A percentile compares a stretch with the other conserved stretches of the same genome.
Evolutionary conservation across 2,888 invertebrate genomes (phyloP).

Genomic region (Himalopsyche anomala): DNA sequence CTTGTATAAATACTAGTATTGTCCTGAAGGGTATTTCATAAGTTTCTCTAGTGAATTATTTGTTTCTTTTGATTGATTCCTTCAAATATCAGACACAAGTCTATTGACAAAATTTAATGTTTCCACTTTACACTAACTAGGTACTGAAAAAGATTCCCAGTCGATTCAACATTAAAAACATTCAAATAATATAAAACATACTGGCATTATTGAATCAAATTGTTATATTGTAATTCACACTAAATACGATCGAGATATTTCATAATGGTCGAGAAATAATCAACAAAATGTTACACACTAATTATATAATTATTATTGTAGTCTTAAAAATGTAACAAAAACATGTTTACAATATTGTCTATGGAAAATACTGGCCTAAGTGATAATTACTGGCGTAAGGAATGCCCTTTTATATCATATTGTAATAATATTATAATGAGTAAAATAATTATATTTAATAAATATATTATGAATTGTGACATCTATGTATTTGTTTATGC

Average conservation of each 20-base stretch:
- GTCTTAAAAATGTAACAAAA: slow-evolving; percentile 30
- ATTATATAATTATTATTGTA: slow-evolving; percentile 15
- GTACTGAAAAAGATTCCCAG: too few relatives aligned
- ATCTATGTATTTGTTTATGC: slow-evolving; percentile 18
- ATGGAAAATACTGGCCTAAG: slow-evolving; percentile 45
- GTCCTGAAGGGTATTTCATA: too few relatives aligned
- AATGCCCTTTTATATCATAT: slow-evolving; percentile 29
- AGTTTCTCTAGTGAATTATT: too few relatives aligned
- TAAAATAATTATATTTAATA: slow-evolving; percentile 23
- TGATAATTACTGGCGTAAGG: slow-evolving; percentile 39
- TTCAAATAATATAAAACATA: slow-evolving; percentile 7
- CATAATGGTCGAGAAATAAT: slow-evolving; percentile 3
- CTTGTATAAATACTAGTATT: too few relatives aligned
- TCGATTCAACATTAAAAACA: neutral
- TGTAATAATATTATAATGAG: slow-evolving; percentile 14
- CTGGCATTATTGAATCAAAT: neutral
- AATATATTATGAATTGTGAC: slow-evolving; percentile 34
- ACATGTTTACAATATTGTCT: slow-evolving; percentile 15
- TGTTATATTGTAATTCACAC: neutral
- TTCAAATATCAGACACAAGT: too few relatives aligned
- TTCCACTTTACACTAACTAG: too few relatives aligned
- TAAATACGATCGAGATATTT: neutral
- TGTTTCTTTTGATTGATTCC: too few relatives aligned
- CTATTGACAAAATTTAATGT: too few relatives aligned
- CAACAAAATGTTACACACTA: slow-evolving; percentile 22